Conservation (phyloP, 2,113 vertebrate species). For the Jaculus jaculus region DNA sequence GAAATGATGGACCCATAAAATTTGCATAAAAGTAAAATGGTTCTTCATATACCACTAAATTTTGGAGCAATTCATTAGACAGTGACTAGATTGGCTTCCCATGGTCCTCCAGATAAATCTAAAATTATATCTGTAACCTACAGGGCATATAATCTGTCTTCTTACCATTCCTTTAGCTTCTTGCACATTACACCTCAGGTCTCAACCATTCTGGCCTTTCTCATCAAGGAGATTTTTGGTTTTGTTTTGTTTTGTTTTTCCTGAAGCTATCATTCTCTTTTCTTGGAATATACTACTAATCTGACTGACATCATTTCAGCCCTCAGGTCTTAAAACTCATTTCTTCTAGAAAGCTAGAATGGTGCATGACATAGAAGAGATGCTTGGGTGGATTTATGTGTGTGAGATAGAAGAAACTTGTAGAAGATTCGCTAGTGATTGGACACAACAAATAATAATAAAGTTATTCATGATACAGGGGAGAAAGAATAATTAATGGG, state of each 20-base stretch:
- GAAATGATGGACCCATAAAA: not conserved
- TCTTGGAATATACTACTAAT: not conserved
- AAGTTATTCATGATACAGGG: not conserved
- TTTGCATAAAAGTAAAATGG: not conserved
- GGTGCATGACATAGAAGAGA: not conserved
- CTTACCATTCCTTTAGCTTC: not conserved
- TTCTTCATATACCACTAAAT: not conserved
- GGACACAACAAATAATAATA: not conserved
- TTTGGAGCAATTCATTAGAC: not conserved
- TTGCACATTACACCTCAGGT: not conserved
- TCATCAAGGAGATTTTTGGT: not conserved
- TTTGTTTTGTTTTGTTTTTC: too few relatives aligned
- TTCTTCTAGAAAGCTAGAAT: constrained; percentile 29
- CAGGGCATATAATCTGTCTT: not conserved
- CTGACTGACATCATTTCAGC: not conserved
- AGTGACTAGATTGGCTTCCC: not conserved
- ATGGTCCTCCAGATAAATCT: not conserved
- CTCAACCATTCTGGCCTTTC: not conserved
- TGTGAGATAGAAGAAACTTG: not conserved
- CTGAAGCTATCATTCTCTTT: not conserved
- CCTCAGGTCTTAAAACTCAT: not conserved
- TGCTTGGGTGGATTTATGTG: not conserved
- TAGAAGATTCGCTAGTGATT: not conserved
- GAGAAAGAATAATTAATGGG: not conserved
- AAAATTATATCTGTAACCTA: not conserved